Percentiles rank a stretch among this genome's conserved stretches.
Conservation (phyloP, 2,888 invertebrate genomes). For the Cheilosia grossa region DNA sequence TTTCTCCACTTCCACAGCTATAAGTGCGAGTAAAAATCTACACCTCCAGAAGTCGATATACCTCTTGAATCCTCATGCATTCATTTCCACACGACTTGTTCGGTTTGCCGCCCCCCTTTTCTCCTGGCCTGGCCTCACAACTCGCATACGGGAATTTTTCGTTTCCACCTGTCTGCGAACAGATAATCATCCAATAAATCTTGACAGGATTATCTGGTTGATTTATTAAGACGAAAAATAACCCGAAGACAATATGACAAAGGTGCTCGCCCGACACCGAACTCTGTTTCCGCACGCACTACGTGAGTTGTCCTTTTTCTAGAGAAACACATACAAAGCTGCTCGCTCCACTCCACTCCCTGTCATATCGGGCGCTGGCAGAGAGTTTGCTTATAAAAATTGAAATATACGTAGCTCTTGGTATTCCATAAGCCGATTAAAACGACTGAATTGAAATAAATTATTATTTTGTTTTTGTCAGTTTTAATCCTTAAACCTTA, state of each 20-base stretch:
- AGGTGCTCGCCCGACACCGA: conserved; percentile 31
- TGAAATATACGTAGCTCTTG: conserved; percentile 25
- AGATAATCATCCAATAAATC: conserved; percentile 75
- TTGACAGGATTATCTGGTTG: conserved; percentile 74
- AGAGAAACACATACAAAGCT: conserved; percentile 13
- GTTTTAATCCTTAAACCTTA: conserved; percentile 71
- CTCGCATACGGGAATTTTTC: conserved; percentile 54
- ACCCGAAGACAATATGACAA: conserved; percentile 69
- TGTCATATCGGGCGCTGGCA: conserved; percentile 60
- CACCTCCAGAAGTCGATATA: conserved; percentile 2
- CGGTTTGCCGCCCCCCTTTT: neutral
- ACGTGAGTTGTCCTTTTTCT: conserved; percentile 6
- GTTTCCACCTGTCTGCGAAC: conserved; percentile 70
- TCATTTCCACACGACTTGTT: conserved; percentile 56
- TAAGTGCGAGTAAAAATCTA: neutral
- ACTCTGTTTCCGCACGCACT: conserved; percentile 26
- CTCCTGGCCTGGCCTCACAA: neutral
- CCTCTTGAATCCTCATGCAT: conserved; percentile 5
- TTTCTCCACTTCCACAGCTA: neutral
- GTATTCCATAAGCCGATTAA: conserved; percentile 70
- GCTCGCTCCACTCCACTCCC: conserved; percentile 13
- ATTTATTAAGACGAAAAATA: conserved; percentile 75
- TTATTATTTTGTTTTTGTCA: conserved; percentile 72
- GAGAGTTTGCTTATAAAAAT: conserved; percentile 59
- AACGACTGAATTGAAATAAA: conserved; percentile 73